Evolutionary conservation across 2,888 invertebrate genomes (phyloP), one percentile per base, ranked within the genome.

Genomic region (Acleris sparsana): DNA sequence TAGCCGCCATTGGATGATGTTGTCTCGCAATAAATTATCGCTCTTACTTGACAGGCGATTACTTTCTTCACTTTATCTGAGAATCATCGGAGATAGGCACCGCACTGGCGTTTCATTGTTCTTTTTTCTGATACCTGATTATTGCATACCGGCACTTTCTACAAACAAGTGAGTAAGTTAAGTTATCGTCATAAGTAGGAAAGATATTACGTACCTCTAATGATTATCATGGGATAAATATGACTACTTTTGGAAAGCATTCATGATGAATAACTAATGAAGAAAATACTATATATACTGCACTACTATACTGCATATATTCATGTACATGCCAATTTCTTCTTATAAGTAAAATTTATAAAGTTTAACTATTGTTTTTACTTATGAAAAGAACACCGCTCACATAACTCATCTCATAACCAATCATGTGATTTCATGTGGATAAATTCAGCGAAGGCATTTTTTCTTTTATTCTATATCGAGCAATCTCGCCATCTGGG

Each of bases 141-240:
- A 71, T 71, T 71, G 65, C 73, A 75, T 65, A 69, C 72, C 70
- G 74, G 73, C 77, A 83, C 82, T 85, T 85, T 86, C 84, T 84
- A 84, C 25, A 44, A 46, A 61, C 52, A 25, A 5, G 44, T 52
- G 25, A 43, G 39, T 59, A 39, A 17, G 22, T 25, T n/a, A 57
- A 57, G 20, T 55, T 43, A 55, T 55, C 43, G 20, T 7, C 20
- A 43, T 20, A n/a, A 43, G 33, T 25, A 13, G 13, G 13, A 57
- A n/a, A 25, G 25, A 13, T 39, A 39, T 11, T 33, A 33, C 9
- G 33, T 33, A 3, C 39, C 39, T 3, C 39, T 13, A 13, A 4
- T 39, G 4, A 39, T 39, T 39, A 39, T 39, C 3, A 39, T 39
- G 39, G 13, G 39, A 39, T 13, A 13, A 39, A 39, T 0, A 39